phyloP scores from a whole-genome alignment of 2,888 invertebrate genomes.

The Ethmia dodecea region DNA sequence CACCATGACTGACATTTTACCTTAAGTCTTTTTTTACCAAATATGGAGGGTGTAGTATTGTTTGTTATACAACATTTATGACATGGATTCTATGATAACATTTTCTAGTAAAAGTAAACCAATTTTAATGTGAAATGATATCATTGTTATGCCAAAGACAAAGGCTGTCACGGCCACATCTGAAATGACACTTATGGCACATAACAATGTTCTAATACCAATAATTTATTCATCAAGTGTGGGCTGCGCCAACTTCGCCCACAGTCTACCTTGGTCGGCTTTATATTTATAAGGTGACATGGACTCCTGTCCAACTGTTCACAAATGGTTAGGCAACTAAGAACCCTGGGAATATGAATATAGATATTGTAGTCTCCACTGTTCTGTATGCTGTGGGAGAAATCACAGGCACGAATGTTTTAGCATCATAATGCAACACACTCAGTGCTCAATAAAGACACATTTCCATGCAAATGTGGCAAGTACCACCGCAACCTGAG shows the following conservation, averaged over 20 bases:
- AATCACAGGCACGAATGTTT: background rate
- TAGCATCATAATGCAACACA: background rate
- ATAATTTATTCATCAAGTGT: slow-evolving; percentile 68
- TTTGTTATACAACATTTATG: no score
- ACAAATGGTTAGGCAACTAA: background rate
- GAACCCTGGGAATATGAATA: background rate
- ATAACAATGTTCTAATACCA: slow-evolving; percentile 63
- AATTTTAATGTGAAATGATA: slow-evolving; percentile 3
- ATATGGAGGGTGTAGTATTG: no score
- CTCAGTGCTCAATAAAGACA: background rate
- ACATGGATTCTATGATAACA: no score
- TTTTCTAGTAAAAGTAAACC: no score
- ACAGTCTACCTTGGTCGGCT: slow-evolving; percentile 61
- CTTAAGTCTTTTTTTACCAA: no score
- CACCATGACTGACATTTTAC: no score
- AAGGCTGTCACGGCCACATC: slow-evolving; percentile 37
- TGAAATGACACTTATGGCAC: slow-evolving; percentile 55
- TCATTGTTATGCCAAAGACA: slow-evolving; percentile 31
- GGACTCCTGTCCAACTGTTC: slow-evolving; percentile 21
- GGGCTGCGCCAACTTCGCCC: slow-evolving; percentile 68
- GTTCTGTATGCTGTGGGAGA: background rate
- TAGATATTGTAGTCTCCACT: background rate
- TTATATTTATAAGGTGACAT: slow-evolving; percentile 42
- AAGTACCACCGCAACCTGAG: slow-evolving; percentile 34
- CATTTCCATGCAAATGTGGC: slow-evolving; percentile 29